Evolutionary conservation across 2,888 invertebrate species (phyloP), one percentile per base, ranked within the genome.

Genomic region (Xylota sylvarum): DNA sequence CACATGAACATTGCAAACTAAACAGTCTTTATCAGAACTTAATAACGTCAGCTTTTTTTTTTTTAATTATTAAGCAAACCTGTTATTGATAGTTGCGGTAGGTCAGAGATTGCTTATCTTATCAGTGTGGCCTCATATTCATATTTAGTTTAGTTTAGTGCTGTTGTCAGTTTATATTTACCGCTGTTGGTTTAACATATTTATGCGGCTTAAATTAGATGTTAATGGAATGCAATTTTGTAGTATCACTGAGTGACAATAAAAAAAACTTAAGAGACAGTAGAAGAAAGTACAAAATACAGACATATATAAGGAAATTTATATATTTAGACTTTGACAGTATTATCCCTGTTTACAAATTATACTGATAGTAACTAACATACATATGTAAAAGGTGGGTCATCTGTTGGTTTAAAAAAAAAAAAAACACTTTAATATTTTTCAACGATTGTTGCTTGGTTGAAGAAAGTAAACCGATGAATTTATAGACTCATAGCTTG

Each of bases 21-120:
- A 37, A 2, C 2, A 7, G 2, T n/a, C 5, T 12, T 55, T 43
- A 62, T 62, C 23, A 50, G 5, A 35, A 14, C 6, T 43, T 64
- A 56, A 76, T 67, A 67, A 62, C 19, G 64, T 23, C 17, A 37
- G 50, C 10, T 40, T 14, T 50, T 37, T 17, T 50, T 14, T 10
- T 37, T 27, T 40, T 12, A 37, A 46, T 6, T 27, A 37, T 10
- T 6, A 37, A 52, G 5, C 6, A 60, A 62, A 60, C 35, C 48
- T 32, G 30, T 32, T 32, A 50, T 19, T 46, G 43, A 10, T 46
- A 60, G 35, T 78, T 78, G 69, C 6, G 78, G 78, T 62, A 78
- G 78, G 78, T 78, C 78, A 78, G 69, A 60, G 78, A 78, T 78
- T 69, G 35, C 52, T 35, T 78, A 78, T 78, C 78, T 78, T 78